Conservation (phyloP, 2,113 vertebrate genomes). For the Ariopsis seemanni region DNA sequence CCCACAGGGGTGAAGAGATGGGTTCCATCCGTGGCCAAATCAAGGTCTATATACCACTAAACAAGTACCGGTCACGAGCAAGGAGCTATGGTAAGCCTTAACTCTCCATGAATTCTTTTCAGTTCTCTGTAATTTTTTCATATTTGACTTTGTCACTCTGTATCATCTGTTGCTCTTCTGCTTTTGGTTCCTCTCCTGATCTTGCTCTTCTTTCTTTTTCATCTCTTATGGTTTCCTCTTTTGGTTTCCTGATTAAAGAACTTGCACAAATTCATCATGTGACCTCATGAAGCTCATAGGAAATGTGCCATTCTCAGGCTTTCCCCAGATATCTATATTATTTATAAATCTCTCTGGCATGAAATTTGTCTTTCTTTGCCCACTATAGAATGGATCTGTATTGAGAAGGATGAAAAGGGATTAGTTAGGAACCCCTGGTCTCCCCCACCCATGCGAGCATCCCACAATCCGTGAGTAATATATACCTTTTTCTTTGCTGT, state of each 20-base stretch:
- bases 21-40: conserved; percentile 82
- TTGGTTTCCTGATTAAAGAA: conserved; percentile 61
- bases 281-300: conserved; percentile 49
- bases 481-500: background rate
- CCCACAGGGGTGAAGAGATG: conserved; percentile 83
- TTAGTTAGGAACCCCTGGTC: conserved; percentile 53
- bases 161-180: conserved; percentile 60
- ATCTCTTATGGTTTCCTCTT: conserved; percentile 69
- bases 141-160: conserved; percentile 50
- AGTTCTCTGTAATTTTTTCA: conserved; percentile 64
- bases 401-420: conserved; percentile 72
- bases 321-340: background rate
- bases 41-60: conserved; percentile 73
- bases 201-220: conserved; percentile 64
- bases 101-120: background rate
- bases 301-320: conserved; percentile 36
- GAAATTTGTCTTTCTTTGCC: conserved; percentile 9
- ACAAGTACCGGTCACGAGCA: conserved; percentile 65
- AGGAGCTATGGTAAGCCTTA: conserved; percentile 76
- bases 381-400: conserved; percentile 78
- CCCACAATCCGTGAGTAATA: conserved; percentile 64
- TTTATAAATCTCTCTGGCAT: conserved; percentile 21
- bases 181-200: conserved; percentile 67
- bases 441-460: conserved; percentile 52
- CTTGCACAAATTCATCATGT: conserved; percentile 73